Conservation (phyloP, 2,888 invertebrate genomes). For the Dicycla oo region DNA sequence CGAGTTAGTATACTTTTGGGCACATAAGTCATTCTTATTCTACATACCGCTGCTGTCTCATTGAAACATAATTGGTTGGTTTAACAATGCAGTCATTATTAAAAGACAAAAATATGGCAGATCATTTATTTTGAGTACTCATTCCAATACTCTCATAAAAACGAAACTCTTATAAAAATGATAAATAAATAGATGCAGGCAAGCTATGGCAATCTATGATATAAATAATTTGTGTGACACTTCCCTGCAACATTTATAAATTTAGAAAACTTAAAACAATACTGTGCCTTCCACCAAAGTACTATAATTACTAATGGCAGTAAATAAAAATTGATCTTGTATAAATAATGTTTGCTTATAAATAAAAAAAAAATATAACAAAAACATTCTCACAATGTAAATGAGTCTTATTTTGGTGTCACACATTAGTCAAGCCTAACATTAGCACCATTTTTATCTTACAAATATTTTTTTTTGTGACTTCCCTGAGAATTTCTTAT, state of each 20-base stretch:
- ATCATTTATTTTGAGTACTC: slow-evolving; percentile 90
- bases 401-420: slow-evolving; percentile 90
- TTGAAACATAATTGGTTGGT: slow-evolving; percentile 83
- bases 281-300: slow-evolving; percentile 80
- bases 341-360: slow-evolving; percentile 89
- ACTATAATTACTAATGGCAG: slow-evolving; percentile 88
- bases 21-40: slow-evolving; percentile 89
- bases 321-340: slow-evolving; percentile 86
- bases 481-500: slow-evolving; percentile 89
- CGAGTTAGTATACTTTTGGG: slow-evolving; percentile 91
- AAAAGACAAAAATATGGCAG: slow-evolving; percentile 90
- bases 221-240: slow-evolving; percentile 88
- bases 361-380: slow-evolving; percentile 88
- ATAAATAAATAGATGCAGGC: slow-evolving; percentile 90
- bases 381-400: slow-evolving; percentile 87
- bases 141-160: slow-evolving; percentile 87
- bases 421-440: slow-evolving; percentile 89
- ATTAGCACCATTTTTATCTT: slow-evolving; percentile 90
- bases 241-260: slow-evolving; percentile 87
- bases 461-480: slow-evolving; percentile 89
- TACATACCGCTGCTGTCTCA: slow-evolving; percentile 84
- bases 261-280: slow-evolving; percentile 78
- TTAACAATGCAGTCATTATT: slow-evolving; percentile 88
- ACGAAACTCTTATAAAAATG: slow-evolving; percentile 85
- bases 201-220: slow-evolving; percentile 89